Evolutionary conservation across 2,888 invertebrate species (phyloP).

Genomic region (Lepas anatifera): DNA sequence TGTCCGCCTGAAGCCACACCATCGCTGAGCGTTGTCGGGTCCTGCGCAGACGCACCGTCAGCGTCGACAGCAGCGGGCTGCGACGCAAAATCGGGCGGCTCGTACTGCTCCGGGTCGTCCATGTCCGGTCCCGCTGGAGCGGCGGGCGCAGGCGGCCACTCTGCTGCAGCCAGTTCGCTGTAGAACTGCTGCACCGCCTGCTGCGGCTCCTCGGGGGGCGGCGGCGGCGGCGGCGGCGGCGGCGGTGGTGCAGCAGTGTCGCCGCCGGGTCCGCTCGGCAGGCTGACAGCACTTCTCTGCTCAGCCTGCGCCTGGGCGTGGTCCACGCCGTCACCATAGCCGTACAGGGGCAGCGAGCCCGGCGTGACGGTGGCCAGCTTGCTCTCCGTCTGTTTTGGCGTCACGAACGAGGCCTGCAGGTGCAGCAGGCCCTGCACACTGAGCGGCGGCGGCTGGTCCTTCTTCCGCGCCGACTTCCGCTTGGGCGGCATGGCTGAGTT

Average conservation of each 20-base stretch:
- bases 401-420: slow-evolving; percentile 21
- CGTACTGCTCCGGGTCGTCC: neutral
- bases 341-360: neutral
- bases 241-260: neutral
- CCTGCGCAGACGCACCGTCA: no score
- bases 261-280: no score
- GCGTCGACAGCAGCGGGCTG: neutral
- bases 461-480: neutral
- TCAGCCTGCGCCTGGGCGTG: neutral
- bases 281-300: no score
- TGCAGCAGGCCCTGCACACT: slow-evolving; percentile 21
- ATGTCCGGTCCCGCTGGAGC: neutral
- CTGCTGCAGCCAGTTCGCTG: no score
- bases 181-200: neutral
- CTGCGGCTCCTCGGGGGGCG: neutral
- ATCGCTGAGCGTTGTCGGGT: no score
- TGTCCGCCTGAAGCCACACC: no score
- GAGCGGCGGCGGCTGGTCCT: slow-evolving; percentile 19
- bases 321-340: neutral
- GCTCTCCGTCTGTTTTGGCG: slow-evolving; percentile 10
- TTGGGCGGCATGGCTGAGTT: neutral
- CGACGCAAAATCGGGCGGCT: neutral
- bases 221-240: neutral
- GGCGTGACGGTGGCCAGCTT: slow-evolving; percentile 4
- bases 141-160: neutral